phyloP scores from a whole-genome alignment of 2,113 vertebrate species.

The Tetrax tetrax region DNA sequence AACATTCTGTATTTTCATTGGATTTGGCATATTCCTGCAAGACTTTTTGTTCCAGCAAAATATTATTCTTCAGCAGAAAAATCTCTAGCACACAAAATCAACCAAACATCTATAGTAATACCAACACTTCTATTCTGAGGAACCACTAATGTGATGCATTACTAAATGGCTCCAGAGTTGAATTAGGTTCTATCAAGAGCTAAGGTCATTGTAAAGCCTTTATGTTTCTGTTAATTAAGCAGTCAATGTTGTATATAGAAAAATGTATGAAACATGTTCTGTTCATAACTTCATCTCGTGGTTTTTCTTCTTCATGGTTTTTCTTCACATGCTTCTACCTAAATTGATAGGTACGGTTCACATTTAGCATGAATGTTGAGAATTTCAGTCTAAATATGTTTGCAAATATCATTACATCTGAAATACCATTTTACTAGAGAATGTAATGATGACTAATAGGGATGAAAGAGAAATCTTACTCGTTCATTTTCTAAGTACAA shows the following conservation, averaged over 20 bases:
- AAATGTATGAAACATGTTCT: neutral
- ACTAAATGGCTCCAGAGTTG: neutral
- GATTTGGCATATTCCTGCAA: neutral
- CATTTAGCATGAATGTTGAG: neutral
- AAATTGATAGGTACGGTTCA: neutral
- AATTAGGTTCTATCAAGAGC: neutral
- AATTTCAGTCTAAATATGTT: neutral
- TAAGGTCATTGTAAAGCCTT: neutral
- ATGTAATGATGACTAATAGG: slow-evolving; percentile 1
- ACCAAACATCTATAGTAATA: neutral
- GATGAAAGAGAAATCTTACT: neutral
- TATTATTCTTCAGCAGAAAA: neutral
- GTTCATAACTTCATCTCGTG: neutral
- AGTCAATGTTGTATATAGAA: neutral
- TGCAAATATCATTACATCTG: neutral
- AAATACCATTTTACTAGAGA: neutral
- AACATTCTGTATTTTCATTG: neutral
- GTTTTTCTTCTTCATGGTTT: neutral
- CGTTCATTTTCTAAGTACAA: slow-evolving; percentile 24
- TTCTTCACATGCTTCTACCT: neutral
- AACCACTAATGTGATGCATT: neutral
- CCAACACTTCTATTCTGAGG: neutral
- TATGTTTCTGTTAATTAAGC: neutral
- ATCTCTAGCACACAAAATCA: neutral
- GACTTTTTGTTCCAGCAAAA: neutral